Evolutionary conservation across 1,140 invertebrate genomes (phyloP).

Genomic region (Lordiphosa clarofinis): DNA sequence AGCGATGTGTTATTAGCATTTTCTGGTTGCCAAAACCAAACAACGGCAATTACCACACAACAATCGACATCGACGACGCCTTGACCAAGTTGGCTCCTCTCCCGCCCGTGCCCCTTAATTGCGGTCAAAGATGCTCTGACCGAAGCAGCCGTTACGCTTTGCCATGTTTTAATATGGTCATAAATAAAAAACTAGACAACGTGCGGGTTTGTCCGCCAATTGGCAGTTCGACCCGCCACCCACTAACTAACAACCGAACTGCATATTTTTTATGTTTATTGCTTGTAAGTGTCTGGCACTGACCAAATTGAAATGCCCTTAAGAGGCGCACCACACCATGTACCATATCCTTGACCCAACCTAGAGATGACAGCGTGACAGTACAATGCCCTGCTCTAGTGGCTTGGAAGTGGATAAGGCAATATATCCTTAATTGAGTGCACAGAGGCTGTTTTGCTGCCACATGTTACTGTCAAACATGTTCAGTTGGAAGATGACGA

Average conservation of each 20-base stretch:
- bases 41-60: slow-evolving; percentile 59
- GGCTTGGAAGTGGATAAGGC: too few relatives aligned
- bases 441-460: too few relatives aligned
- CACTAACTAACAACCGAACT: slow-evolving; percentile 25
- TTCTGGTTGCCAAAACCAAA: slow-evolving; percentile 28
- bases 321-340: slow-evolving; percentile 7
- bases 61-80: slow-evolving; percentile 51
- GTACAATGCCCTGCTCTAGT: too few relatives aligned
- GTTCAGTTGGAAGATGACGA: too few relatives aligned
- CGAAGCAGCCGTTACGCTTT: slow-evolving; percentile 44
- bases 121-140: slow-evolving; percentile 29
- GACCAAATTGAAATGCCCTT: slow-evolving; percentile 51
- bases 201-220: slow-evolving; percentile 55
- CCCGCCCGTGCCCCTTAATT: slow-evolving; percentile 37
- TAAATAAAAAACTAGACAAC: slow-evolving; percentile 59
- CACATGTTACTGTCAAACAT: too few relatives aligned
- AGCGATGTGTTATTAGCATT: slow-evolving; percentile 51
- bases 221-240: slow-evolving; percentile 20
- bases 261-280: slow-evolving; percentile 61
- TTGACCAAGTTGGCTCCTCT: slow-evolving; percentile 49
- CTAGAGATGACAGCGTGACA: slow-evolving; percentile 1
- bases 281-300: slow-evolving; percentile 34
- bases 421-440: too few relatives aligned
- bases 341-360: slow-evolving; percentile 34
- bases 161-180: slow-evolving; percentile 66